Evolutionary conservation across 2,113 vertebrate genomes (phyloP).

Genomic region (Clinocottus analis): DNA sequence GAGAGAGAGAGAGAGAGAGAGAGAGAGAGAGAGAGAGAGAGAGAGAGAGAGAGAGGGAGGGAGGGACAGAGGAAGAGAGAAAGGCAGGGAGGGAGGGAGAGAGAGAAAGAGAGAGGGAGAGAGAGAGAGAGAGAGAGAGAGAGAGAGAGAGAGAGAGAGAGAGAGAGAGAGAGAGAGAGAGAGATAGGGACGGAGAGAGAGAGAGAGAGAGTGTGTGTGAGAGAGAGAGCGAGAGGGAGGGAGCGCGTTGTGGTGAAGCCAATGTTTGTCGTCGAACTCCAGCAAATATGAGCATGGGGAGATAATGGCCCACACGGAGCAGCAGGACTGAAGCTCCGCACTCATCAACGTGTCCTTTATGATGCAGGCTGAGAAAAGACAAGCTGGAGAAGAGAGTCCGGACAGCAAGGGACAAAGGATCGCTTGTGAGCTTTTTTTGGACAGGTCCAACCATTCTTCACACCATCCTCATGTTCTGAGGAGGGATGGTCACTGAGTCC

Average conservation of each 20-base stretch:
- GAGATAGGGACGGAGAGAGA: neutral
- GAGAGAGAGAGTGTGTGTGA: neutral
- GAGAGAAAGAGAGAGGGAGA: conserved; percentile 26
- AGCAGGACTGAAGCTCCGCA: conserved; percentile 59
- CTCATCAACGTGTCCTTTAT: conserved; percentile 36
- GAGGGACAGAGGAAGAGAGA: neutral
- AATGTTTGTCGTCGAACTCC: conserved; percentile 73
- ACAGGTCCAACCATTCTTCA: conserved; percentile 36
- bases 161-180: conserved; percentile 21
- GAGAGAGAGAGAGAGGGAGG: conserved; percentile 19
- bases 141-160: neutral
- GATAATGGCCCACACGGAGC: conserved; percentile 62
- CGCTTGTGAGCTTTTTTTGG: conserved; percentile 20
- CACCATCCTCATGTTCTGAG: conserved; percentile 34
- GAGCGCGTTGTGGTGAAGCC: conserved; percentile 49
- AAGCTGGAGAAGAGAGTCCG: conserved; percentile 38
- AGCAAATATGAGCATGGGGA: conserved; percentile 71
- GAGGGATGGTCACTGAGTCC: conserved; percentile 45
- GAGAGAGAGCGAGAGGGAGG: neutral
- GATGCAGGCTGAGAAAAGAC: conserved; percentile 46
- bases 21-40: conserved; percentile 31
- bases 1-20: conserved; percentile 8
- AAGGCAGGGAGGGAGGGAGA: no score
- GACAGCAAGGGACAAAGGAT: conserved; percentile 49
- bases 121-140: neutral